Evolutionary conservation across 2,888 invertebrate genomes (phyloP), one percentile per base, ranked within the genome.

Genomic region (Metopia argyrocephala): DNA sequence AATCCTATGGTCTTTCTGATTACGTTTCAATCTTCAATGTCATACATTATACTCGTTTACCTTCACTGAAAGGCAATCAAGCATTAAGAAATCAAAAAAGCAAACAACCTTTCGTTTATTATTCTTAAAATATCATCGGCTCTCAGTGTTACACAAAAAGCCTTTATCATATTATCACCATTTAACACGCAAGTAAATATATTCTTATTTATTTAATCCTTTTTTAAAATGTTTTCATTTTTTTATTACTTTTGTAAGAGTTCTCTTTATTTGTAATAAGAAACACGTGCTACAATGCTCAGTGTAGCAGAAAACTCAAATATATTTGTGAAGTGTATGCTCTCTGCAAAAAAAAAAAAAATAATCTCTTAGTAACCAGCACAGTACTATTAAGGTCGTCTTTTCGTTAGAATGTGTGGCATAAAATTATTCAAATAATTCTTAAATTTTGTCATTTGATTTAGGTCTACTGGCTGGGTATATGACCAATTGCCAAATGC

Each of bases 251-350:
- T n/a, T 48, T 23, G 38, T 48, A 45, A 12, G 48, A 52, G 45
- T 69, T 69, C n/a, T 74, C 74, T n/a, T 74, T 79, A 64, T 64
- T 25, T 50, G 45, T 64, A 62, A 62, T 57, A 57, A 56, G 65
- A 68, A 68, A 62, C 64, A 64, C 64, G 59, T 1, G 38, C 54
- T 59, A 27, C 5, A 31, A 15, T 12, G 21, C 1, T 21, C n/a
- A n/a, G n/a, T n/a, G n/a, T n/a, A n/a, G 25, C 38, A 38, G 46
- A 64, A 65, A 45, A 64, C n/a, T n/a, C n/a, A n/a, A n/a, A 1
- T 9, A 15, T 23, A 74, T 52, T 61, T 66, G 57, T 64, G 52
- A 59, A 69, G 28, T 59, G 50, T 27, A 27, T 25, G n/a, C n/a
- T n/a, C n/a, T n/a, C n/a, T n/a, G n/a, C n/a, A n/a, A n/a, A n/a